These are phyloP conservation scores for Oryzias curvinotus DNA, from an alignment of 2,113 vertebrate species.

Conservation along the genomic window DNA sequence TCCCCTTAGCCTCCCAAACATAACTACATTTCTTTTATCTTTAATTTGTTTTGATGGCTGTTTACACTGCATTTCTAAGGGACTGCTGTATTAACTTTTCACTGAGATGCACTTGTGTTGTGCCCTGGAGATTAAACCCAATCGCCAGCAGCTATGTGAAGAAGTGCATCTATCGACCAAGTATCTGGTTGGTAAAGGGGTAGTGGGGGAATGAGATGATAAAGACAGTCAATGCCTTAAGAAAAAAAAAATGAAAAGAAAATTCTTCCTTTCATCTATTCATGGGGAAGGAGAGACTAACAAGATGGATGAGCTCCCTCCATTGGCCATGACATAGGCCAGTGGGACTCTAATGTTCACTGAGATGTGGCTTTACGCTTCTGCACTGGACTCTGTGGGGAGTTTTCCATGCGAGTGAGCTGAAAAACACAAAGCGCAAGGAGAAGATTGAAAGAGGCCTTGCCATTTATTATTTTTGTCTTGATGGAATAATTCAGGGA, in stretches of 20 bases:
- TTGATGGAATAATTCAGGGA: slow-evolving; percentile 38
- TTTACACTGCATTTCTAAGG: neutral
- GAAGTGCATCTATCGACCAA: slow-evolving; percentile 9
- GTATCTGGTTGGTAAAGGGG: slow-evolving; percentile 18
- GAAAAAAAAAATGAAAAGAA: slow-evolving; percentile 5
- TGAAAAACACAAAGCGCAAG: slow-evolving; percentile 26
- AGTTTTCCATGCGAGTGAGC: slow-evolving; percentile 35
- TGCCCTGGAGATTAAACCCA: slow-evolving; percentile 8
- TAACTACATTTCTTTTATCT: no score
- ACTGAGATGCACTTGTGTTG: neutral
- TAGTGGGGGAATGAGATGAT: slow-evolving; percentile 14
- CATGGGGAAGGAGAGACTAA: slow-evolving; percentile 37
- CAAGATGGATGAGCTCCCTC: slow-evolving; percentile 63
- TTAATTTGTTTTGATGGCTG: neutral
- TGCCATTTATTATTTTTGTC: slow-evolving; percentile 28
- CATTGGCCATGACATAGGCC: slow-evolving; percentile 41
- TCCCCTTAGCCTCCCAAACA: no score
- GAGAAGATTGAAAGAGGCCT: slow-evolving; percentile 5
- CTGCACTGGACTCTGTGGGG: slow-evolving; percentile 29
- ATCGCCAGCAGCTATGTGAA: slow-evolving; percentile 16
- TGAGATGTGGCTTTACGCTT: slow-evolving; percentile 38
- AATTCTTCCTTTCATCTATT: slow-evolving; percentile 34
- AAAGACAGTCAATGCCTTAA: slow-evolving; percentile 20
- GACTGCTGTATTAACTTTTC: neutral
- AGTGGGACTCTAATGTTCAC: slow-evolving; percentile 43